A percentile compares a stretch with the other conserved stretches of the same genome.
These are phyloP conservation scores for Kryptolebias marmoratus DNA, from an alignment of 2,113 vertebrate genomes.

Conservation along the genomic window DNA sequence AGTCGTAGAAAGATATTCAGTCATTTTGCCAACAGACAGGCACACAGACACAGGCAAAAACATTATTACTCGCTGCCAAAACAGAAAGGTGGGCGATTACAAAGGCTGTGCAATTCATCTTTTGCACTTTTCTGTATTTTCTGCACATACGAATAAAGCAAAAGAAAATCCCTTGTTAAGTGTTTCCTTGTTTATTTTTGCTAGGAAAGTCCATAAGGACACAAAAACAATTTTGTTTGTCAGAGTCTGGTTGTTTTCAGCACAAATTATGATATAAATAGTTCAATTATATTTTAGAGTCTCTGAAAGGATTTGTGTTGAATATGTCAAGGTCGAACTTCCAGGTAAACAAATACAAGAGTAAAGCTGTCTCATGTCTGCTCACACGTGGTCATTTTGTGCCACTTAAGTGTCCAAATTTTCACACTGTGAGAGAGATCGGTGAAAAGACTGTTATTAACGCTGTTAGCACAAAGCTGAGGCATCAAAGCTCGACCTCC, in stretches of 20 bases:
- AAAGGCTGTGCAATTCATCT: too few relatives aligned
- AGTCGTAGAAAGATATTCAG: too few relatives aligned
- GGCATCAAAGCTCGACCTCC: neutral
- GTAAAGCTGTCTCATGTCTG: neutral
- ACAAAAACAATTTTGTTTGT: neutral
- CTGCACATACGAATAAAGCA: neutral
- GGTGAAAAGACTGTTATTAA: neutral
- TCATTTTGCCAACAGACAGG: too few relatives aligned
- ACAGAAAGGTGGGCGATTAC: too few relatives aligned
- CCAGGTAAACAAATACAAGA: neutral
- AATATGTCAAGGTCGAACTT: neutral
- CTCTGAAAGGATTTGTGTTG: neutral
- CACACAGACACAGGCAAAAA: too few relatives aligned
- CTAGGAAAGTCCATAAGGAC: too few relatives aligned
- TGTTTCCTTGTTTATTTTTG: too few relatives aligned
- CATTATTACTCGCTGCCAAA: too few relatives aligned
- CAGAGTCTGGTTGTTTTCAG: neutral
- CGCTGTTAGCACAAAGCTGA: neutral
- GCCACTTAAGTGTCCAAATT: neutral
- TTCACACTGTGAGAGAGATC: neutral
- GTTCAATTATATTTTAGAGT: neutral
- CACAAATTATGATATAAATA: neutral
- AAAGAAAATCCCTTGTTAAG: too few relatives aligned
- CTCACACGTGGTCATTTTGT: slow-evolving; percentile 5
- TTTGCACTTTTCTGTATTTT: neutral